Percentiles rank a stretch among this genome's conserved stretches.
Conservation (phyloP, 1,140 invertebrate genomes). For the Heliconius congener region DNA sequence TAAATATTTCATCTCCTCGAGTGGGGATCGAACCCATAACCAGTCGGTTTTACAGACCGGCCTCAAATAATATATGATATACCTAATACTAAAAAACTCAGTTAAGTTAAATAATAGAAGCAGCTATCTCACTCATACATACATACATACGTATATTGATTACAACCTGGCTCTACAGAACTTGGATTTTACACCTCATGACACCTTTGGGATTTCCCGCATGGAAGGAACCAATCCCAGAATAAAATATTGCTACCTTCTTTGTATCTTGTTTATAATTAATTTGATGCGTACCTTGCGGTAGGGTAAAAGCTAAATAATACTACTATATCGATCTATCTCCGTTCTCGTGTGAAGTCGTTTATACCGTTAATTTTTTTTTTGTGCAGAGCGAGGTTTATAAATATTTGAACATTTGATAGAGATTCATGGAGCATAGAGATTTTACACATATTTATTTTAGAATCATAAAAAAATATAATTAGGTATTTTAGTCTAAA, state of each 20-base stretch:
- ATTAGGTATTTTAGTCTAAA: too few relatives aligned
- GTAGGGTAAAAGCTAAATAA: background rate
- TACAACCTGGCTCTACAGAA: background rate
- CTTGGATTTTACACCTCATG: constrained; percentile 10
- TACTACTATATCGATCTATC: background rate
- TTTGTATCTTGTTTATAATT: constrained; percentile 6
- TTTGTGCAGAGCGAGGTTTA: background rate
- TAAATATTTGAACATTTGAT: background rate
- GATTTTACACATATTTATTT: background rate
- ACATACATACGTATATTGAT: background rate
- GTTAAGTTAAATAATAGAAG: background rate
- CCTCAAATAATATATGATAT: too few relatives aligned
- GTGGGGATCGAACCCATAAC: too few relatives aligned
- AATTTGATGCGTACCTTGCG: constrained; percentile 8
- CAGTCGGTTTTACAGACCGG: too few relatives aligned
- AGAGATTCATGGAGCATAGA: background rate
- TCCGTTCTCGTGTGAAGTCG: background rate
- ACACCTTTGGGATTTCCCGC: constrained; percentile 9
- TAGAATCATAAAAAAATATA: too few relatives aligned
- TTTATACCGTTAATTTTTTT: too few relatives aligned
- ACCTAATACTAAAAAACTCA: too few relatives aligned
- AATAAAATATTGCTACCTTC: constrained; percentile 5
- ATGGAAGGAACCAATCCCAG: background rate
- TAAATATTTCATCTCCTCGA: too few relatives aligned
- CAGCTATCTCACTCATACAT: background rate